Evolutionary conservation across 1,140 invertebrate species (phyloP).

Genomic region (Hylaeus anthracinus): DNA sequence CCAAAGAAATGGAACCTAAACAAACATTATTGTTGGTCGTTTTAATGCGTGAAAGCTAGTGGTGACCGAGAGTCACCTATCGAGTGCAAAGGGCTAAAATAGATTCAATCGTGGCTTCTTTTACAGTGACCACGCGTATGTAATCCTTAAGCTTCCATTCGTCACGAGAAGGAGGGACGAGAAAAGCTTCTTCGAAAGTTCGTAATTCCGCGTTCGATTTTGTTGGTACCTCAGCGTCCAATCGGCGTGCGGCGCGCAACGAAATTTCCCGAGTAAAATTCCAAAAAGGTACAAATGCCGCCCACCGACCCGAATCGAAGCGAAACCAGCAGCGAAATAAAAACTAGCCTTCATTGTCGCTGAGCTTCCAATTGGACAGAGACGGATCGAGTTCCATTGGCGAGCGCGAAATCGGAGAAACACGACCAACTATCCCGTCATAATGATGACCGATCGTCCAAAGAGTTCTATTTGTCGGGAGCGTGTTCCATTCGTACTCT

Average conservation of each 20-base stretch:
- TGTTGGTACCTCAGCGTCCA: no score
- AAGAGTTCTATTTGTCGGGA: conserved; percentile 45
- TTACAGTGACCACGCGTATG: no score
- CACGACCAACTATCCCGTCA: conserved; percentile 1
- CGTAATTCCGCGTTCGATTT: no score
- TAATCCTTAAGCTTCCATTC: neutral
- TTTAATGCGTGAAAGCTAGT: no score
- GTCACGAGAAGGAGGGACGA: neutral
- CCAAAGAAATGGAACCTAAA: no score
- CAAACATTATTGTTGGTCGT: no score
- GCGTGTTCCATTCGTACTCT: conserved; percentile 22
- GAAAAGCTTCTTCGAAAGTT: neutral
- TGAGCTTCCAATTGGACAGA: conserved; percentile 44
- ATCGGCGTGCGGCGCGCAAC: no score
- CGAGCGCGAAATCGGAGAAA: neutral
- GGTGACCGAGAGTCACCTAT: no score
- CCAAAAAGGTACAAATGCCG: neutral
- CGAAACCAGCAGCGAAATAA: neutral
- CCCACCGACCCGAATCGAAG: no score
- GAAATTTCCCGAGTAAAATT: neutral
- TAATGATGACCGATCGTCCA: conserved; percentile 45
- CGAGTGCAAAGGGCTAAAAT: no score
- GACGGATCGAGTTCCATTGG: conserved; percentile 31
- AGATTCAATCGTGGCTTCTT: no score
- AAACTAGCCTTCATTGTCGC: conserved; percentile 2